Conservation (phyloP, 2,113 vertebrate genomes). For the Cariama cristata region DNA sequence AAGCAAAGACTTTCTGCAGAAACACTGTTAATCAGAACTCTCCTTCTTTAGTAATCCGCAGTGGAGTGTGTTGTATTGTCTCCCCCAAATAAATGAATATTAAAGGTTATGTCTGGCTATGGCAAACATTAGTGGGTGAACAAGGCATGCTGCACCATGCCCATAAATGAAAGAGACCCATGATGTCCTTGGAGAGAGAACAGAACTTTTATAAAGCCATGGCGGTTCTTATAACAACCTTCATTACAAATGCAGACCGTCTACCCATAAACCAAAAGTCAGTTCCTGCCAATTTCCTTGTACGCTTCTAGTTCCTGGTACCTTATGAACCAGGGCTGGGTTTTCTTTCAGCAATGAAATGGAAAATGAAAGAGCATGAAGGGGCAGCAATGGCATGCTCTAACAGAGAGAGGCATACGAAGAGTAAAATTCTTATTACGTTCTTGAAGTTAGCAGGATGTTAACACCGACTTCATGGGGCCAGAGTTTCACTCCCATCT, state of each 20-base stretch:
- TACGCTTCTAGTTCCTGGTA: conserved; percentile 54
- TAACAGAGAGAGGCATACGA: not conserved
- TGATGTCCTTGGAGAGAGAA: conserved; percentile 42
- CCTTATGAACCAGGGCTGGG: conserved; percentile 34
- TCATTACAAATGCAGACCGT: conserved; percentile 65
- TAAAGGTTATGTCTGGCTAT: conserved; percentile 28
- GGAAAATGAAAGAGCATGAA: conserved; percentile 47
- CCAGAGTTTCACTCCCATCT: conserved; percentile 14
- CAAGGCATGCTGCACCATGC: conserved; percentile 53
- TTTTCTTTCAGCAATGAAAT: conserved; percentile 42
- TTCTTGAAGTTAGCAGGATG: conserved; percentile 16
- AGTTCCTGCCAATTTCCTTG: conserved; percentile 66
- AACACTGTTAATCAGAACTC: not conserved
- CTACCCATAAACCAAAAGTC: conserved; percentile 48
- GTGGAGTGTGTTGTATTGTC: not conserved
- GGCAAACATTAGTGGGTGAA: not conserved
- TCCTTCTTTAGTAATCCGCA: not conserved
- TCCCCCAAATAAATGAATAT: not conserved
- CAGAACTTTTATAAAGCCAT: conserved; percentile 22
- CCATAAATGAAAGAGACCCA: conserved; percentile 31
- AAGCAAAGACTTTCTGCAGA: conserved; percentile 27
- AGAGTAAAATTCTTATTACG: not conserved
- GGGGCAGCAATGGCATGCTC: conserved; percentile 11
- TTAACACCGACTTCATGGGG: not conserved
- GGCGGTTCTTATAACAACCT: conserved; percentile 29